Percentiles rank a stretch among this genome's conserved stretches.
Evolutionary conservation across 2,113 vertebrate genomes (phyloP).

Genomic region (Gracilinanus agilis): DNA sequence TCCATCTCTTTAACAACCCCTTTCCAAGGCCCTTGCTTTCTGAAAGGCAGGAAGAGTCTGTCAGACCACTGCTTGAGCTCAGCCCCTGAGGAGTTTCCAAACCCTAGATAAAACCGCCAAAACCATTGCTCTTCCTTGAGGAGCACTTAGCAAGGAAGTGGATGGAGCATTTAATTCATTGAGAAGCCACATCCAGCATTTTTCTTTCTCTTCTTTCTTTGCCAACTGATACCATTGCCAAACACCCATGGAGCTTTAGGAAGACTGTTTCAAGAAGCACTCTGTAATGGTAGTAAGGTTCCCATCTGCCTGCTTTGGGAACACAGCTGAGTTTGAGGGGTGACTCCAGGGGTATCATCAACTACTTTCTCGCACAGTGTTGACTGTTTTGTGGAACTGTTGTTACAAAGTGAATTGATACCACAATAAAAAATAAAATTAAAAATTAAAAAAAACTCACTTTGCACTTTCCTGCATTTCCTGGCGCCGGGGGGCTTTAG

Average conservation of each 20-base stretch:
- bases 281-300: conserved; percentile 62
- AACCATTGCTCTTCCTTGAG: neutral
- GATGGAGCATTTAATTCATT: neutral
- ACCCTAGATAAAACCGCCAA: neutral
- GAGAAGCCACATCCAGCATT: conserved; percentile 38
- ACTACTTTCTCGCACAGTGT: conserved; percentile 77
- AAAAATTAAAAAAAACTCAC: conserved; percentile 60
- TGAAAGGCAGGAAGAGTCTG: neutral
- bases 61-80: rapidly evolving
- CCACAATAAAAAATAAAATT: conserved; percentile 73
- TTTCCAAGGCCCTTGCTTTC: neutral
- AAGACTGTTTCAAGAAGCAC: conserved; percentile 46
- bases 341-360: conserved; percentile 74
- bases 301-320: conserved; percentile 13
- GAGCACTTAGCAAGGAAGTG: neutral
- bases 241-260: conserved; percentile 54
- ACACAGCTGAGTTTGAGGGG: conserved; percentile 42
- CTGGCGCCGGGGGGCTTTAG: neutral
- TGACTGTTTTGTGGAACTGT: conserved; percentile 81
- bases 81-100: neutral
- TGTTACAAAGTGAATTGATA: conserved; percentile 74
- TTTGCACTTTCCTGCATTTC: conserved; percentile 71
- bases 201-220: neutral
- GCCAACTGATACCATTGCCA: conserved; percentile 72
- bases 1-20: neutral